These are phyloP conservation scores for Anastatus disparis DNA, from an alignment of 1,140 invertebrate species.

Conservation along the genomic window DNA sequence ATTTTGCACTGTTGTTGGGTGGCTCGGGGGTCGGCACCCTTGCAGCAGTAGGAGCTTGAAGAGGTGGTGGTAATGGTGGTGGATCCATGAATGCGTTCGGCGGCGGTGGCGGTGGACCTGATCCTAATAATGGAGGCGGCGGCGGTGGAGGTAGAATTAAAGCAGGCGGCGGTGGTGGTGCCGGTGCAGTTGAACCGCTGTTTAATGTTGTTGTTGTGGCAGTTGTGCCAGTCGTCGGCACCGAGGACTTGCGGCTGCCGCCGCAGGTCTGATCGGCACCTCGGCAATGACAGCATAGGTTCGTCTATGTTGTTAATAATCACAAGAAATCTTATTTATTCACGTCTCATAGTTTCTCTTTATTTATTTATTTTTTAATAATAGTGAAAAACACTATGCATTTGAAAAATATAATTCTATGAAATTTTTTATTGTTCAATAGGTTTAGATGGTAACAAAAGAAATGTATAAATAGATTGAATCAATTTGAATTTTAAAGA, in stretches of 20 bases:
- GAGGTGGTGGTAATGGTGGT: conserved; percentile 57
- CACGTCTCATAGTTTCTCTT: background rate
- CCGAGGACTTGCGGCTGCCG: conserved; percentile 57
- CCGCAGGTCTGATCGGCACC: conserved; percentile 58
- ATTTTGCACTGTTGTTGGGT: conserved; percentile 59
- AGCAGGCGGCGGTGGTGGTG: conserved; percentile 58
- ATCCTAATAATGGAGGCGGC: conserved; percentile 58
- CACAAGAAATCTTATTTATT: background rate
- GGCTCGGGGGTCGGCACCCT: conserved; percentile 59
- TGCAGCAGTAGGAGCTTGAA: conserved; percentile 58
- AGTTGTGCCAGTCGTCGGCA: conserved; percentile 49
- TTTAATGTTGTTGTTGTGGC: conserved; percentile 45
- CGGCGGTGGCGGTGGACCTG: conserved; percentile 52
- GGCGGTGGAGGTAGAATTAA: conserved; percentile 61
- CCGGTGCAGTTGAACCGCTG: conserved; percentile 55
- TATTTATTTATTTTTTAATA: no score
- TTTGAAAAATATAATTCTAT: no score
- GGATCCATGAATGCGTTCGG: conserved; percentile 54
- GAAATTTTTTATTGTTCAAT: no score
- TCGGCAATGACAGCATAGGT: conserved; percentile 67
- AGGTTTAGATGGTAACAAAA: no score
- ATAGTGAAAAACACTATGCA: no score
- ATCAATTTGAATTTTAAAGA: no score
- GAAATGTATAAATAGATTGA: no score
- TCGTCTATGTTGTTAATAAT: conserved; percentile 60